Conservation (phyloP, 2,888 invertebrate genomes). For the Invenusta paracnida region DNA sequence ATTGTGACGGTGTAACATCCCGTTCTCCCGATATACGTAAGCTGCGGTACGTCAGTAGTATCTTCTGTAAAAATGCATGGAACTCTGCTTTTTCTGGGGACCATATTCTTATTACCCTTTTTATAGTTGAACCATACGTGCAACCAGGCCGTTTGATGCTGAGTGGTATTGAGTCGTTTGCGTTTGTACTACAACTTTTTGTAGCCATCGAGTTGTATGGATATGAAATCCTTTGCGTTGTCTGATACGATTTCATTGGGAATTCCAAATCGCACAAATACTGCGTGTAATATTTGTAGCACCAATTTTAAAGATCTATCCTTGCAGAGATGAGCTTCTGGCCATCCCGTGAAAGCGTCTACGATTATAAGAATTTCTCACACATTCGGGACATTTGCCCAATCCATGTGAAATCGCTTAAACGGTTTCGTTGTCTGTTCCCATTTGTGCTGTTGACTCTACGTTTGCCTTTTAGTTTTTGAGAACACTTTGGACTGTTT, state of each 20-base stretch:
- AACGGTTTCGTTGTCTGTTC: not conserved
- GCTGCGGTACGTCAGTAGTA: not conserved
- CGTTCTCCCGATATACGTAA: not conserved
- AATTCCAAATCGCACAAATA: not conserved
- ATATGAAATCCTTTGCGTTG: not conserved
- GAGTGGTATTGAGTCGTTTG: not conserved
- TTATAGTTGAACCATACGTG: not conserved
- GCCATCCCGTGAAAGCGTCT: not conserved
- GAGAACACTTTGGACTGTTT: too few species aligned
- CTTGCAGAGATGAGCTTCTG: not conserved
- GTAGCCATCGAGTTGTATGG: not conserved
- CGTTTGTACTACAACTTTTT: not conserved
- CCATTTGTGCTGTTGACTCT: not conserved
- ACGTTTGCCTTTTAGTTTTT: not conserved
- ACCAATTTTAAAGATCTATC: not conserved
- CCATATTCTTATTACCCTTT: not conserved
- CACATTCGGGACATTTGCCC: not conserved
- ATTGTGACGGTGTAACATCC: not conserved
- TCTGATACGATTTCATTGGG: not conserved
- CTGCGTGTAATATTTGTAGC: not conserved
- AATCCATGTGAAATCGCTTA: not conserved
- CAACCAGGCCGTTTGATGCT: not conserved
- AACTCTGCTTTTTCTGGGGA: not conserved
- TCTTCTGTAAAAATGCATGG: not conserved
- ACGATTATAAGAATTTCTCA: not conserved